Percentiles rank a stretch among this genome's conserved stretches.
Conservation (phyloP, 2,797 vertebrate species). For the Catostomus latipinnis region DNA sequence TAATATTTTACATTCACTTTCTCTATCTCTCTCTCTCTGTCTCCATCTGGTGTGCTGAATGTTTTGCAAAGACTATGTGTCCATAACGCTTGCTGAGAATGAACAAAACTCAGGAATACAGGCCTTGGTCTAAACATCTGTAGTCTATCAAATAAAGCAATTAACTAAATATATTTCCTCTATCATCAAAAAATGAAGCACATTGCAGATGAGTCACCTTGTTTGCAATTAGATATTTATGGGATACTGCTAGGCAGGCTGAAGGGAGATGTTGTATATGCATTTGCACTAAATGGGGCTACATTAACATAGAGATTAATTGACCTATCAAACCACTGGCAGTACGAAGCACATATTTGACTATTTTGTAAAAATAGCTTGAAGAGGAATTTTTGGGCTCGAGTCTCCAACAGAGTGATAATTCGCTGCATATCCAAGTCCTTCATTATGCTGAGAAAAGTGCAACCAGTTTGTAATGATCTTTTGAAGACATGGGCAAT, state of each 20-base stretch:
- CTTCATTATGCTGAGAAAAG: constrained; percentile 47
- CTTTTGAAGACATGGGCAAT: constrained; percentile 24
- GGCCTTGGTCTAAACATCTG: neutral
- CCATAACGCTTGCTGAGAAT: neutral
- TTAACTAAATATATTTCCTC: neutral
- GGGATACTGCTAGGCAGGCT: constrained; percentile 7
- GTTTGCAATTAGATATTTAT: constrained; percentile 29
- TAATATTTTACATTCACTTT: neutral
- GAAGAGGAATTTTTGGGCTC: neutral
- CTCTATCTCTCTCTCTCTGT: constrained; percentile 22
- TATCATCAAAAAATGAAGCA: constrained; percentile 5
- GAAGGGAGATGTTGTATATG: constrained; percentile 1
- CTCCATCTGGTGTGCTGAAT: constrained; percentile 38
- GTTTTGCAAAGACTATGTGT: constrained; percentile 21
- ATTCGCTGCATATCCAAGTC: constrained; percentile 46
- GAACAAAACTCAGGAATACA: neutral
- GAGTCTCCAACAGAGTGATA: constrained; percentile 27
- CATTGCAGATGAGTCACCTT: constrained; percentile 10
- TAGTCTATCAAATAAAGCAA: neutral
- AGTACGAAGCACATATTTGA: constrained; percentile 12
- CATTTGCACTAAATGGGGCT: constrained; percentile 18
- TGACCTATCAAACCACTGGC: constrained; percentile 36
- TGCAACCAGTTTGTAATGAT: constrained; percentile 54
- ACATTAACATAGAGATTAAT: constrained; percentile 43
- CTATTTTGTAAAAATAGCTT: constrained; percentile 27